Base-by-base conservation (phyloP, 2,797 vertebrate genomes). In the Syngnathus acus region DNA sequence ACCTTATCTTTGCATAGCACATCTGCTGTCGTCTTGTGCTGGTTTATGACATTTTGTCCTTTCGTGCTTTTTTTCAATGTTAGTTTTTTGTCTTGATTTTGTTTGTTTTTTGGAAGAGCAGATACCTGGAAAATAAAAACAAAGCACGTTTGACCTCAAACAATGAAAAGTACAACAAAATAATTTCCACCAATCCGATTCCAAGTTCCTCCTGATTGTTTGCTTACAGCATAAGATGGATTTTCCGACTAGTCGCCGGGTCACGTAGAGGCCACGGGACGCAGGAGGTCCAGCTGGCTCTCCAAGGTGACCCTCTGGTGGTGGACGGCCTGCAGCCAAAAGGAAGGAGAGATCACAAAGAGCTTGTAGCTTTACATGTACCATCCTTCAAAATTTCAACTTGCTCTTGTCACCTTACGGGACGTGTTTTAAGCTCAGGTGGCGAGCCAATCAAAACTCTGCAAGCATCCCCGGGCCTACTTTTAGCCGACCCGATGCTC, bases 301-400 rank as follows among this genome's bases (percentile, higher is more conserved):
- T 98, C 96, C 91, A 99, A 80, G 66, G 93, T 92, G 83, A 96
- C 93, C 70, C 95, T 89, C 72, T 98, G 94, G 78, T 94, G 92
- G 85, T 96, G 95, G 78, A 96, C 94, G 74, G 94, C 95, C 96
- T 99, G 82, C 73, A 74, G 70, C 45, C 62, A 58, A 76, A 57
- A 67, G 16, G 74, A 68, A 19, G n/a, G 50, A 53, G 50, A 16
- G 59, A 23, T 61, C 73, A 73, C 69, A 71, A 14, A 45, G 11
- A 14, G 10, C 43, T 45, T 45, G 3, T 45, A 5, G 43, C 11
- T 45, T 45, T 45, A 11, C 14, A 5, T 45, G 43, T 10, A 5
- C 43, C 14, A 45, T 45, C 43, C 43, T 45, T 45, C 43, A 45
- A 45, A 10, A 45, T 45, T 13, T 45, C 14, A 11, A 11, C 43